Percentiles rank a stretch among this genome's conserved stretches.
Evolutionary conservation across 2,888 invertebrate genomes (phyloP).

Genomic region (Malthinus seriepunctatus): DNA sequence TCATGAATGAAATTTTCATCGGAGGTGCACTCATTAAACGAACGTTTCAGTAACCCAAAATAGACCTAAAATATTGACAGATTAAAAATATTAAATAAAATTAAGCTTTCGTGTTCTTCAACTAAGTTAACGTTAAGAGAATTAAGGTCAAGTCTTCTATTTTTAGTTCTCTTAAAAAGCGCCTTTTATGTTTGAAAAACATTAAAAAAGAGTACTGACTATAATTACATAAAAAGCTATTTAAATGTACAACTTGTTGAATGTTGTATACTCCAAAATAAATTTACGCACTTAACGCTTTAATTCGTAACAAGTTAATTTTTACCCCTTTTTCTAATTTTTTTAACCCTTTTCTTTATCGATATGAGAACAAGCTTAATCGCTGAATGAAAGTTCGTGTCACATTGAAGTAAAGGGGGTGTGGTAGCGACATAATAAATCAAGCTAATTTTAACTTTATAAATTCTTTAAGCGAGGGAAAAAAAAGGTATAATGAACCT

Average conservation of each 20-base stretch:
- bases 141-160: too few species aligned
- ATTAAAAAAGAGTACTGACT: too few species aligned
- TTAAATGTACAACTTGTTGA: constrained; percentile 14
- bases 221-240: too few species aligned
- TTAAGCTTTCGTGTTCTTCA: too few species aligned
- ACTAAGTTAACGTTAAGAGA: too few species aligned
- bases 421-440: constrained; percentile 16
- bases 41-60: too few species aligned
- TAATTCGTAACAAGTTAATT: constrained; percentile 3
- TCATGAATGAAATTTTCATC: too few species aligned
- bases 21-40: too few species aligned
- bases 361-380: constrained; percentile 13
- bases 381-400: constrained; percentile 25
- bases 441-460: constrained; percentile 16
- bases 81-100: too few species aligned
- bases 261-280: constrained; percentile 6
- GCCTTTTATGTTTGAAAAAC: too few species aligned
- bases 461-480: not conserved
- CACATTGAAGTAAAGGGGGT: constrained; percentile 11
- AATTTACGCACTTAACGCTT: constrained; percentile 5
- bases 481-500: constrained; percentile 20
- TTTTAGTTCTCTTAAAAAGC: too few species aligned
- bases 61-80: too few species aligned
- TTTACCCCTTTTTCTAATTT: constrained; percentile 1
- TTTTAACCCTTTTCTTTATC: constrained; percentile 1